Conservation (phyloP, 2,888 invertebrate genomes). For the Stenolophus ochropezus region DNA sequence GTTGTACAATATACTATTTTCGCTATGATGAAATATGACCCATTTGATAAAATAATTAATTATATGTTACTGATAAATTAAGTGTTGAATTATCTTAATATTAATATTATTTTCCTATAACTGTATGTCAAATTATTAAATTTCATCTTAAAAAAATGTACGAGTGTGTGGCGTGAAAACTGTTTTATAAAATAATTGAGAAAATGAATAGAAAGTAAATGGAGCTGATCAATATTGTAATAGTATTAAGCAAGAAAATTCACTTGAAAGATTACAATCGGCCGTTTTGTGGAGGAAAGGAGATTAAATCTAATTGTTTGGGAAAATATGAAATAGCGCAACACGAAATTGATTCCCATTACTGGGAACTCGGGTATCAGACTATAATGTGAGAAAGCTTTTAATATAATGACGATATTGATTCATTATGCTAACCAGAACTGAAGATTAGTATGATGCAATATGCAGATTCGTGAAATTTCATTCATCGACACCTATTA, state of each 20-base stretch:
- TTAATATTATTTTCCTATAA: too few species aligned
- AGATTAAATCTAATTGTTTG: constrained; percentile 14
- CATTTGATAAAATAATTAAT: too few species aligned
- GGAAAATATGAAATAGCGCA: background rate
- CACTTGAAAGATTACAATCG: background rate
- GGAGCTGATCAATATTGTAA: background rate
- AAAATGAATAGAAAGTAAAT: background rate
- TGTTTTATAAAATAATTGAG: background rate
- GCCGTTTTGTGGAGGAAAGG: background rate
- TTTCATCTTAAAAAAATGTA: too few species aligned
- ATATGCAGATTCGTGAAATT: constrained; percentile 28
- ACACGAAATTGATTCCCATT: background rate
- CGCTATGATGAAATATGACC: too few species aligned
- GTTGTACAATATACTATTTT: too few species aligned
- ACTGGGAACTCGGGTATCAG: background rate
- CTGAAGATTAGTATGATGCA: constrained; percentile 11
- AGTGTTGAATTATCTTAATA: too few species aligned
- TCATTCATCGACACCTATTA: constrained; percentile 9
- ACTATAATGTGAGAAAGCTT: constrained; percentile 19
- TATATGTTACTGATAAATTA: too few species aligned
- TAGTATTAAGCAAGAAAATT: background rate
- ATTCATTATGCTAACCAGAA: constrained; percentile 8
- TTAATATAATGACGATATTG: constrained; percentile 25
- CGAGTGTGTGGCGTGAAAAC: too few species aligned
- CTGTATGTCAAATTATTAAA: too few species aligned